Conservation (phyloP, 1,140 invertebrate species). For the Nasonia vitripennis region DNA sequence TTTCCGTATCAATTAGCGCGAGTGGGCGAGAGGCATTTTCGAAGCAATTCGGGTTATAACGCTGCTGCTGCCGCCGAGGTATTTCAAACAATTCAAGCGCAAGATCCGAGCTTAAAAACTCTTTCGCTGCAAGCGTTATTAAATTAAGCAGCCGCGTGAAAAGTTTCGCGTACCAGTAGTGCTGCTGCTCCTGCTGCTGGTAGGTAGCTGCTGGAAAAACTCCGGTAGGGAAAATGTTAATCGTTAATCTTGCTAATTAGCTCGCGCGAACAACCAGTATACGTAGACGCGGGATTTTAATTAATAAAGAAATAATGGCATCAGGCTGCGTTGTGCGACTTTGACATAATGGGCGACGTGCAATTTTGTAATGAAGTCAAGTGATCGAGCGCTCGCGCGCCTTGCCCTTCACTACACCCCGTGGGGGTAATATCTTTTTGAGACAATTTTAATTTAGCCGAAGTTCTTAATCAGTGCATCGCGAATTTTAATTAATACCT, state of each 20-base stretch:
- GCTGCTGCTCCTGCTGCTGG: too few relatives aligned
- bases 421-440: constrained; percentile 1
- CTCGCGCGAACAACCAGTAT: neutral
- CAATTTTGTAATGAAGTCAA: constrained; percentile 18
- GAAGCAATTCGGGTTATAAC: neutral
- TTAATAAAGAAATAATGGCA: neutral
- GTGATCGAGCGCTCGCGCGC: neutral
- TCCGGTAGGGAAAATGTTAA: neutral
- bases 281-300: neutral
- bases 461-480: neutral
- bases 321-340: neutral
- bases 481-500: neutral
- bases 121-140: constrained; percentile 11
- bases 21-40: neutral
- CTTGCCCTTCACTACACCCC: neutral
- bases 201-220: neutral
- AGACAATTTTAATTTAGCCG: neutral
- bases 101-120: neutral
- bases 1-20: neutral
- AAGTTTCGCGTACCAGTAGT: neutral
- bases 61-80: neutral
- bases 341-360: constrained; percentile 3
- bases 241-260: constrained; percentile 15
- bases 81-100: neutral
- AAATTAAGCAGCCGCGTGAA: constrained; percentile 2